phyloP scores from a whole-genome alignment of 1,140 invertebrate genomes.

The Dendrolimus kikuchii region DNA sequence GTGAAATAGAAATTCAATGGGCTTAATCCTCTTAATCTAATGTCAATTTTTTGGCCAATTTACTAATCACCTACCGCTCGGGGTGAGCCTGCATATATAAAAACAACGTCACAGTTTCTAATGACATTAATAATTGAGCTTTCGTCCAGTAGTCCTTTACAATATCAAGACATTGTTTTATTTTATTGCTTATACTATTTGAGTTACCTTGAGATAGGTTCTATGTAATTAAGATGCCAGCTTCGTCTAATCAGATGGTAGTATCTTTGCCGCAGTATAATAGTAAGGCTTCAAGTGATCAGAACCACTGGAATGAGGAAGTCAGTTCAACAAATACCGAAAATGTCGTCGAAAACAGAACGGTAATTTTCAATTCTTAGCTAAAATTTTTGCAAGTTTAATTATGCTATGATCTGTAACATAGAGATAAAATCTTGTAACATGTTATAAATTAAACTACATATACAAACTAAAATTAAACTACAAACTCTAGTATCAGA shows the following conservation, averaged over 20 bases:
- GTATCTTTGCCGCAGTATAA: not conserved
- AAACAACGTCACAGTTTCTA: conserved; percentile 19
- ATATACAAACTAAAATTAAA: too few species aligned
- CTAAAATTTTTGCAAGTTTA: conserved; percentile 1
- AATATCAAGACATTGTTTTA: too few species aligned
- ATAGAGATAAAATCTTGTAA: too few species aligned
- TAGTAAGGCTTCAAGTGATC: conserved; percentile 14
- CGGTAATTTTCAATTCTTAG: conserved; percentile 21
- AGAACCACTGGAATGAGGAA: conserved; percentile 21
- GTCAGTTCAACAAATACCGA: conserved; percentile 3
- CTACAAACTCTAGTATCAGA: too few species aligned
- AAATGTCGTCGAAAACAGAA: conserved; percentile 15
- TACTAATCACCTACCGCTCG: conserved; percentile 8
- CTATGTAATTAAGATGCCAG: conserved; percentile 4
- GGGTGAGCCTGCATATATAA: conserved; percentile 21
- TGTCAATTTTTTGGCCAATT: conserved; percentile 7
- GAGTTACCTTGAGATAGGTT: too few species aligned
- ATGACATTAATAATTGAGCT: conserved; percentile 26
- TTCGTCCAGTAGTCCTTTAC: conserved; percentile 18
- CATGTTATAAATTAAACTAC: too few species aligned
- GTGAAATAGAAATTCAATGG: conserved; percentile 4
- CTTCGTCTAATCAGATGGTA: conserved; percentile 11
- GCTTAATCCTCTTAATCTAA: conserved; percentile 6
- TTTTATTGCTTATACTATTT: too few species aligned
- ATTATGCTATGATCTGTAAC: too few species aligned